Evolutionary conservation across 1,140 invertebrate species (phyloP).

Genomic region (Pogonus chalceus): DNA sequence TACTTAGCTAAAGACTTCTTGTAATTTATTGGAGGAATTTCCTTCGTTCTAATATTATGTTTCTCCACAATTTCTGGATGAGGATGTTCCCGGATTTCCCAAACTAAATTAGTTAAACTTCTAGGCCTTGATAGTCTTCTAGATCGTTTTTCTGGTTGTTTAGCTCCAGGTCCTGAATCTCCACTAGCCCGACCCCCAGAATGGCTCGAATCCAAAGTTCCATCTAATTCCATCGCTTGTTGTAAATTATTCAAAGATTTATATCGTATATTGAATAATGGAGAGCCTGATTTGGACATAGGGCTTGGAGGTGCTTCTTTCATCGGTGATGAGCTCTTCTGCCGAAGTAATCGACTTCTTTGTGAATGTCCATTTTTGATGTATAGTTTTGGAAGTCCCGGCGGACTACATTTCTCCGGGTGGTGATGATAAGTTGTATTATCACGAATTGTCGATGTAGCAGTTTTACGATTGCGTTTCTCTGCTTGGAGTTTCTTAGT

Average conservation of each 20-base stretch:
- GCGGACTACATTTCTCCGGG: slow-evolving; percentile 44
- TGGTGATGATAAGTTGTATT: slow-evolving; percentile 27
- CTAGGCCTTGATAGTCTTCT: slow-evolving; percentile 64
- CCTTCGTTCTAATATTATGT: slow-evolving; percentile 27
- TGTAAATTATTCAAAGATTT: slow-evolving; percentile 72
- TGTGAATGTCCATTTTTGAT: slow-evolving; percentile 64
- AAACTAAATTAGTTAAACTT: slow-evolving; percentile 77
- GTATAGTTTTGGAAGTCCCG: slow-evolving; percentile 59
- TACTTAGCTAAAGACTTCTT: slow-evolving; percentile 32
- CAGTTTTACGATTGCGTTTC: slow-evolving; percentile 51
- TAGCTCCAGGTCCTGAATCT: slow-evolving; percentile 66
- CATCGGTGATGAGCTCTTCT: slow-evolving; percentile 62
- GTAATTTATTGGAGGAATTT: slow-evolving; percentile 27
- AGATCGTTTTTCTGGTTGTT: slow-evolving; percentile 71
- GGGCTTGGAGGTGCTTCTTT: slow-evolving; percentile 57
- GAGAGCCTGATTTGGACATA: slow-evolving; percentile 58
- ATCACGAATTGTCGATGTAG: slow-evolving; percentile 37
- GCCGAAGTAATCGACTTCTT: slow-evolving; percentile 51
- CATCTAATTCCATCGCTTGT: slow-evolving; percentile 63
- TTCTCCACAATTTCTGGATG: slow-evolving; percentile 33
- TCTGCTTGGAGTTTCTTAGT: slow-evolving; percentile 68
- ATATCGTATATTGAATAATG: slow-evolving; percentile 72
- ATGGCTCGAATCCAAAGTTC: slow-evolving; percentile 79
- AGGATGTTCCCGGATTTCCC: slow-evolving; percentile 43
- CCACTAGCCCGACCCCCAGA: slow-evolving; percentile 75